These are phyloP conservation scores for Eristalinus aeneus DNA, from an alignment of 2,888 invertebrate genomes.

Conservation along the genomic window DNA sequence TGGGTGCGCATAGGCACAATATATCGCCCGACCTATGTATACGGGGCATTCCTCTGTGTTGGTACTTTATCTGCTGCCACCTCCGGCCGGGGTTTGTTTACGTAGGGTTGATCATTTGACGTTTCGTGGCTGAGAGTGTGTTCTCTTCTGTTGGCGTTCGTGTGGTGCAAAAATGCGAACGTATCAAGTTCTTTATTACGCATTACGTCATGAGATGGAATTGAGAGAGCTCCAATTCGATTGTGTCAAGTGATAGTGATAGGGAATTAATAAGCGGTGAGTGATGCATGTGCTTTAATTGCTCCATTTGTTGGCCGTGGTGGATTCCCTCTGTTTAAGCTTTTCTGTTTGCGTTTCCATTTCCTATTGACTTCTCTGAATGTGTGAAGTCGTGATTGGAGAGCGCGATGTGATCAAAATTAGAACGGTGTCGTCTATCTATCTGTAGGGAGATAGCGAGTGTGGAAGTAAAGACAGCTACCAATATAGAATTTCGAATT, in stretches of 20 bases:
- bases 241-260: not conserved
- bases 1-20: conserved; percentile 4
- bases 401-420: not conserved
- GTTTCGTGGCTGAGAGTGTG: not conserved
- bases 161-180: not conserved
- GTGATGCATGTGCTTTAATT: not conserved
- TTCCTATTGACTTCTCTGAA: not conserved
- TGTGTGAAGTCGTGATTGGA: not conserved
- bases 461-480: no score
- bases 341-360: not conserved
- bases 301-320: not conserved
- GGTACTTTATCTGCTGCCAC: not conserved
- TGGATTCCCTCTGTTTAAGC: not conserved
- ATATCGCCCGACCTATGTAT: conserved; percentile 11
- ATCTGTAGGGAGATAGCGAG: not conserved
- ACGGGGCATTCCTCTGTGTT: not conserved
- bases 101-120: not conserved
- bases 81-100: not conserved
- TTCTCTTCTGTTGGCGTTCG: not conserved
- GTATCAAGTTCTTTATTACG: not conserved
- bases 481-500: no score
- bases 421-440: not conserved
- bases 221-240: not conserved
- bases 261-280: not conserved
- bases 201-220: not conserved